These are phyloP conservation scores for Mylabris phalerata DNA, from an alignment of 1,140 invertebrate species.

Conservation along the genomic window DNA sequence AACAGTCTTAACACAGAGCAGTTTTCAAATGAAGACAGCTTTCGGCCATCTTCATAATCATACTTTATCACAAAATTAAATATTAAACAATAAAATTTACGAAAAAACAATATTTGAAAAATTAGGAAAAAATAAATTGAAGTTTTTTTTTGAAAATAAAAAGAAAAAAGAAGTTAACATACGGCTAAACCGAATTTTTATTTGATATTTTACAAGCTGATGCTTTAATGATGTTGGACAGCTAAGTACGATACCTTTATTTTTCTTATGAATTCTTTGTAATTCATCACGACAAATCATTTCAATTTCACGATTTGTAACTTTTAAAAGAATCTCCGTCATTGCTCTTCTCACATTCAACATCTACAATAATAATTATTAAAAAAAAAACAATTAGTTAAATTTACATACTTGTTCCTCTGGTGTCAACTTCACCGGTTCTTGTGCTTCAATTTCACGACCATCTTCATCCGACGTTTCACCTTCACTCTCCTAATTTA, in stretches of 20 bases:
- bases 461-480: constrained; percentile 32
- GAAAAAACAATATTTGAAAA: too few species aligned
- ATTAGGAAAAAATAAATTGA: neutral
- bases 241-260: constrained; percentile 35
- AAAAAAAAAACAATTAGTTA: constrained; percentile 6
- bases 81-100: too few species aligned
- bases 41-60: too few species aligned
- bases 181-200: constrained; percentile 1
- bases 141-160: constrained; percentile 2
- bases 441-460: constrained; percentile 6
- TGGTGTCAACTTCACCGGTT: constrained; percentile 23
- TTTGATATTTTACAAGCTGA: constrained; percentile 4
- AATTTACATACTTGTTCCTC: constrained; percentile 44
- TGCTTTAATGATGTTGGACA: neutral
- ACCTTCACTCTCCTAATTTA: constrained; percentile 37
- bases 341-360: constrained; percentile 74
- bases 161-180: constrained; percentile 7
- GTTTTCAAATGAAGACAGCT: neutral
- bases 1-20: constrained; percentile 26
- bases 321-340: constrained; percentile 88
- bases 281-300: constrained; percentile 71
- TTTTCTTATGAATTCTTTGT: constrained; percentile 45
- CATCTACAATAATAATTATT: constrained; percentile 59
- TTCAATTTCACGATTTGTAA: constrained; percentile 84
- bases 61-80: too few species aligned